phyloP scores from a whole-genome alignment of 2,888 invertebrate species.

The Folsomia candida region DNA sequence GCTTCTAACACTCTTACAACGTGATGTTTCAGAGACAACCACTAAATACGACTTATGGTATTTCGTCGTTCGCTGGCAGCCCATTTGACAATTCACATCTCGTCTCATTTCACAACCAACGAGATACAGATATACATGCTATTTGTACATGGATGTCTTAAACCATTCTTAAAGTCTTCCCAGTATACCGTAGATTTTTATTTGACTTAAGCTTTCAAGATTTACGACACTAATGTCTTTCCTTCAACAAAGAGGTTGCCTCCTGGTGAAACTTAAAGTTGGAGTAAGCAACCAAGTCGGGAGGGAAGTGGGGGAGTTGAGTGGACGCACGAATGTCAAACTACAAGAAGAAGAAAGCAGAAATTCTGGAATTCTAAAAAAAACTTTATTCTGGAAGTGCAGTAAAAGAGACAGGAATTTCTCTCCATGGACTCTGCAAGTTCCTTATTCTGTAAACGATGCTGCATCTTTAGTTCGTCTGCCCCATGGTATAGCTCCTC shows the following conservation, averaged over 20 bases:
- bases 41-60: conserved; percentile 13
- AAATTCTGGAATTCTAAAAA: neutral
- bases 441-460: no score
- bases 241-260: neutral
- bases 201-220: conserved; percentile 9
- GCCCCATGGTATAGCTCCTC: no score
- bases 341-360: neutral
- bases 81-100: conserved; percentile 7
- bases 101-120: conserved; percentile 6
- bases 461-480: no score
- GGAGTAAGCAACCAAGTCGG: neutral
- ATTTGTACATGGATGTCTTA: neutral
- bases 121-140: no score
- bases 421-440: neutral
- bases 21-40: conserved; percentile 2
- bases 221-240: conserved; percentile 7
- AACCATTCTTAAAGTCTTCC: neutral
- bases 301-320: neutral
- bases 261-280: neutral
- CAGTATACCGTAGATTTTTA: conserved; percentile 6
- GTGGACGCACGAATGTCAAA: neutral
- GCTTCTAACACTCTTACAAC: neutral
- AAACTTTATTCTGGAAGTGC: neutral
- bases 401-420: neutral
- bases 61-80: neutral